Percentiles rank a stretch among this genome's conserved stretches.
phyloP scores from a whole-genome alignment of 2,797 vertebrate genomes.

The Hirundo rustica region DNA sequence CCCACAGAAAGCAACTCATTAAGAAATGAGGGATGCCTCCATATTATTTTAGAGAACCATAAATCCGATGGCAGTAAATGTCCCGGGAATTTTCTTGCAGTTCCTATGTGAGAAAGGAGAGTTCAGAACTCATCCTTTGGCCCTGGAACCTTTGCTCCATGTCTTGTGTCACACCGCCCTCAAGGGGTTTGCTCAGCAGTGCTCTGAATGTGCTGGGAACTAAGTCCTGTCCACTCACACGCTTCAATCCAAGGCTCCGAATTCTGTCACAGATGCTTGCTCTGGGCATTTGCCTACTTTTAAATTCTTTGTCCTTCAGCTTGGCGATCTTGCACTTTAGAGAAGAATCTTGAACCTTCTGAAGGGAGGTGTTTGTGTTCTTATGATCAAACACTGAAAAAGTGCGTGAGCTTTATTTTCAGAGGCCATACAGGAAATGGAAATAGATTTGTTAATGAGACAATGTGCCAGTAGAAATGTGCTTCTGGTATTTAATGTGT shows the following conservation, averaged over 20 bases:
- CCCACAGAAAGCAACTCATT: not conserved
- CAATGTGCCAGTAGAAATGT: not conserved
- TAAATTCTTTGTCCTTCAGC: not conserved
- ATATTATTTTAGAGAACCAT: not conserved
- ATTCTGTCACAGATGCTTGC: not conserved
- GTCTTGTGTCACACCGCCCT: constrained; percentile 43
- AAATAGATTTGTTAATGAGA: constrained; percentile 70
- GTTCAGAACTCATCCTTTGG: not conserved
- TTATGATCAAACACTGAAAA: constrained; percentile 67
- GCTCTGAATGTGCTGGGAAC: not conserved
- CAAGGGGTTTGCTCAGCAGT: not conserved
- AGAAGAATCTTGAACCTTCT: constrained; percentile 32
- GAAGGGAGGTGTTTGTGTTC: constrained; percentile 26
- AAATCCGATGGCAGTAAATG: not conserved
- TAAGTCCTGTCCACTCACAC: not conserved
- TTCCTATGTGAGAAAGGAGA: fast-evolving
- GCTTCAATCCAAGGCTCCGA: not conserved
- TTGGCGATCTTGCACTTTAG: constrained; percentile 47
- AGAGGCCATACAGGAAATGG: constrained; percentile 72
- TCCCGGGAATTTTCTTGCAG: not conserved
- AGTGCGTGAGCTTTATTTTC: constrained; percentile 71
- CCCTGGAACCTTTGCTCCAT: no score
- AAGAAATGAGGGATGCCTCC: not conserved
- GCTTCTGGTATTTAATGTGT: not conserved
- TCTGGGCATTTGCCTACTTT: not conserved